Conservation (phyloP, 2,888 invertebrate genomes). For the Beris morrisii region DNA sequence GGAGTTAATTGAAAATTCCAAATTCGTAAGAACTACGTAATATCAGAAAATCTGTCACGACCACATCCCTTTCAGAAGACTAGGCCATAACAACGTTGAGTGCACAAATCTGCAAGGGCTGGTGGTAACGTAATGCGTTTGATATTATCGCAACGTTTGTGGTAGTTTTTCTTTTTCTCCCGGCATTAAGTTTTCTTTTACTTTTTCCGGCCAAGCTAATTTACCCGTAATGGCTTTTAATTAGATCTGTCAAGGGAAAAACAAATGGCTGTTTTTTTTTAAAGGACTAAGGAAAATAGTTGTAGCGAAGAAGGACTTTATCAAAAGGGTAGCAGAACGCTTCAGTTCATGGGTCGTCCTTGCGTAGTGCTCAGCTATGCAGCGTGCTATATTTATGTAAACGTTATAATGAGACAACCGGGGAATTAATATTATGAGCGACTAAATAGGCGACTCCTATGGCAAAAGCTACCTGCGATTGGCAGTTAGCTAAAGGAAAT, state of each 20-base stretch:
- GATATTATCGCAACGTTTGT: neutral
- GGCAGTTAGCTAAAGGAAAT: conserved; percentile 11
- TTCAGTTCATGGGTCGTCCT: neutral
- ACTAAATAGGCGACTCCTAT: neutral
- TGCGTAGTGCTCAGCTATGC: neutral
- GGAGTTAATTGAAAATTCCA: too few relatives aligned
- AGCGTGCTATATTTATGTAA: neutral
- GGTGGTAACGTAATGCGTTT: neutral
- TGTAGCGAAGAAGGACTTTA: neutral
- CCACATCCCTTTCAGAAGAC: too few relatives aligned
- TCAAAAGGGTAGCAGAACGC: neutral
- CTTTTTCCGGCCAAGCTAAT: conserved; percentile 34
- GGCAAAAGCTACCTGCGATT: conserved; percentile 10
- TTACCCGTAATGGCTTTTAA: conserved; percentile 37
- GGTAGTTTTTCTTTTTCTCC: conserved; percentile 9
- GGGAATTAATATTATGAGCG: conserved; percentile 7
- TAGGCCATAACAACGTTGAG: too few relatives aligned
- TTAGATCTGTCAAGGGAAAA: conserved; percentile 36
- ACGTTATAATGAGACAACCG: conserved; percentile 1
- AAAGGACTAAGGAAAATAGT: neutral
- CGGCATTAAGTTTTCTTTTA: conserved; percentile 33
- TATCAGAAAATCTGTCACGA: too few relatives aligned
- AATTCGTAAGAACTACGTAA: too few relatives aligned
- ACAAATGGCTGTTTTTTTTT: conserved; percentile 18
- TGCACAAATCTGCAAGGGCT: neutral